phyloP scores from a whole-genome alignment of 1,140 invertebrate species.

The Drosophila sechellia region DNA sequence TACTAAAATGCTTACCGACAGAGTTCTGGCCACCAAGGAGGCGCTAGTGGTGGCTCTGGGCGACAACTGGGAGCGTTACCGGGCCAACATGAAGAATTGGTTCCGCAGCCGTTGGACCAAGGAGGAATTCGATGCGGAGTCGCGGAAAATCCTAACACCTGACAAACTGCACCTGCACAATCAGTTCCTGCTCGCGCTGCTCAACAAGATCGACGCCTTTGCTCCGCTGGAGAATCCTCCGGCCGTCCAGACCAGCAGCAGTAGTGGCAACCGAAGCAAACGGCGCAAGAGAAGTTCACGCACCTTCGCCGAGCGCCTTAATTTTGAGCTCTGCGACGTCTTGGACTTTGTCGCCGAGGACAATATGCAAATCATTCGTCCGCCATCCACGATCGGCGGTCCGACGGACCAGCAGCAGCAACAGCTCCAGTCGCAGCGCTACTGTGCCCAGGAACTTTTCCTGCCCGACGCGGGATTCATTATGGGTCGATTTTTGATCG shows the following conservation, averaged over 20 bases:
- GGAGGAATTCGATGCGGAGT: conserved; percentile 92
- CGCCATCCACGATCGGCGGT: conserved; percentile 45
- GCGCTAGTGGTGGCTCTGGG: conserved; percentile 87
- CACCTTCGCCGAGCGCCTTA: conserved; percentile 87
- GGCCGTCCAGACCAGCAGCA: conserved; percentile 35
- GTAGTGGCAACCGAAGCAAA: conserved; percentile 83
- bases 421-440: conserved; percentile 83
- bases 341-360: conserved; percentile 85
- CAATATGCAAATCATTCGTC: conserved; percentile 72
- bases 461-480: conserved; percentile 91
- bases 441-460: conserved; percentile 88
- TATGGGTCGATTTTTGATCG: conserved; percentile 90
- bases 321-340: conserved; percentile 87
- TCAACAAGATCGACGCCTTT: conserved; percentile 91
- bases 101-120: conserved; percentile 91
- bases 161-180: conserved; percentile 93
- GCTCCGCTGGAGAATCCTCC: conserved; percentile 84
- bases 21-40: conserved; percentile 85
- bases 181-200: conserved; percentile 91
- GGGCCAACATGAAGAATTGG: conserved; percentile 89
- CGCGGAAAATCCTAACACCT: conserved; percentile 88
- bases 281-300: conserved; percentile 86
- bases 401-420: conserved; percentile 57
- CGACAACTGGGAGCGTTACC: conserved; percentile 88
- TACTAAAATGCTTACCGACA: conserved; percentile 72